Evolutionary conservation across 2,797 vertebrate species (phyloP), one percentile per base, ranked within the genome.

Genomic region (Melanotaenia boesemani): DNA sequence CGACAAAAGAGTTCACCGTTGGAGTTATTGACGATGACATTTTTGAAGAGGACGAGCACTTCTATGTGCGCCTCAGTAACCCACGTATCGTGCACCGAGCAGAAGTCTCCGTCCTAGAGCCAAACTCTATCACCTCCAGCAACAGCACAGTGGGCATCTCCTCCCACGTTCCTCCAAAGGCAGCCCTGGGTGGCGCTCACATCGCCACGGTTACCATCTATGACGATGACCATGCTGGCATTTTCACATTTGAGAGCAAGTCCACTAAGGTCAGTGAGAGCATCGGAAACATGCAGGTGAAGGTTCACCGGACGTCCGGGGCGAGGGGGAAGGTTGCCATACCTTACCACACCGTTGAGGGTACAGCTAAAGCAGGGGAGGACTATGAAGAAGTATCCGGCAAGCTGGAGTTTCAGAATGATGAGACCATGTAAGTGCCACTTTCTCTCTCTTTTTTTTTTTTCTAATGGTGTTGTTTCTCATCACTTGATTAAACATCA

Each of bases 11-110:
- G 82, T 87, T 97, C 66, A 94, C 95, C 0, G 95, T 97, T 0
- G 96, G 96, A 0, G 96, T 97, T 6, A 96, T 96, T 1, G 96
- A 97, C 4, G 96, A 97, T 1, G 96, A 97, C 86, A 96, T 97
- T 66, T 96, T 96, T 4, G 96, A 97, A 71, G 96, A 96, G 82
- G 96, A 97, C 12, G 96, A 97, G 89, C 95, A 96, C 80, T 97
- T 97, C 84, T 95, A 95, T 3, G 95, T 96, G 39, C 94, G 95
- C 76, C 94, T 97, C 32, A 95, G 94, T 76, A 96, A 96, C 75
- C 95, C 95, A 0, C 93, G 95, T 1, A 93, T 95, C 0, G 91
- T 90, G 34, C 93, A 94, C 80, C 88, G 94, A 22, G 92, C 95
- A 0, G 93, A 95, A 74, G 93, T 94, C 41, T 72, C 94, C 22